Evolutionary conservation across 2,797 vertebrate species (phyloP).

Genomic region (Steatocranus sp.): DNA sequence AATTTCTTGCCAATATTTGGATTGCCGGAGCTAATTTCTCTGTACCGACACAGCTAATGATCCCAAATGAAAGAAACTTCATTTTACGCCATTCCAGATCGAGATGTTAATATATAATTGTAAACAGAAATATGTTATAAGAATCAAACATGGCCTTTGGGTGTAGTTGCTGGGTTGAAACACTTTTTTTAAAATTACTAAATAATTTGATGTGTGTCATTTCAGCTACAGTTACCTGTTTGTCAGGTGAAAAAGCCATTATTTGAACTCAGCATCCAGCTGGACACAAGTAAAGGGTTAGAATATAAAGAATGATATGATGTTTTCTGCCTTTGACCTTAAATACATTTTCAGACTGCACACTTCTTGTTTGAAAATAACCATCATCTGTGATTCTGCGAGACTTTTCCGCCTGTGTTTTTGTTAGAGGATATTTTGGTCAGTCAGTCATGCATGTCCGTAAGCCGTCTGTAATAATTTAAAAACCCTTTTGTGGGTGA

Average conservation of each 20-base stretch:
- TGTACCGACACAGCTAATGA: background rate
- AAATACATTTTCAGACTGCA: background rate
- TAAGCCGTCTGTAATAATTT: slow-evolving; percentile 46
- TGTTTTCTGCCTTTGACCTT: background rate
- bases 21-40: background rate
- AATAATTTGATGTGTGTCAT: background rate
- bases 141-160: background rate
- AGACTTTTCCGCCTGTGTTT: background rate
- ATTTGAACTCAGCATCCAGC: background rate
- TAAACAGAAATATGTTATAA: background rate
- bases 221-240: background rate
- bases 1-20: background rate
- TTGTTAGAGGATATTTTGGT: slow-evolving; percentile 34
- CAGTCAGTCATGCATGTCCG: slow-evolving; percentile 44
- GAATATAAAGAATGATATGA: background rate
- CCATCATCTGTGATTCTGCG: background rate
- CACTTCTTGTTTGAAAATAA: slow-evolving; percentile 28
- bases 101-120: background rate
- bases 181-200: fast-evolving
- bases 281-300: background rate
- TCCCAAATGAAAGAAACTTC: background rate
- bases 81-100: background rate
- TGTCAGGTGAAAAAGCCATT: background rate
- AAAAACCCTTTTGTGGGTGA: slow-evolving; percentile 25
- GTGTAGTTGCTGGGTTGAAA: background rate